A percentile compares a stretch with the other conserved stretches of the same genome.
phyloP scores from a whole-genome alignment of 2,888 invertebrate genomes.

The Diadromus collaris region DNA sequence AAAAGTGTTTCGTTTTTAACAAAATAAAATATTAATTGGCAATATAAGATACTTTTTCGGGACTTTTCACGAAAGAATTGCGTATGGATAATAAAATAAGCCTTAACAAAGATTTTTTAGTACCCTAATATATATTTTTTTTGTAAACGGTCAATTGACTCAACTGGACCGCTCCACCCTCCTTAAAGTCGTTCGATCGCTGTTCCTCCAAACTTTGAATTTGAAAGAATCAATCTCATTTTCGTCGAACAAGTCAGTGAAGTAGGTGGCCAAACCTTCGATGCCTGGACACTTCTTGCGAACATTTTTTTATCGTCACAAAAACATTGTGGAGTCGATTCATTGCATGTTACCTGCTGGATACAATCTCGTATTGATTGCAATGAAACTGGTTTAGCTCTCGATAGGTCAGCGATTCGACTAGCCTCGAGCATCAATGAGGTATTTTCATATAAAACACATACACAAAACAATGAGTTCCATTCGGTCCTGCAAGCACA shows the following conservation, averaged over 20 bases:
- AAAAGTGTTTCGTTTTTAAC: too few relatives aligned
- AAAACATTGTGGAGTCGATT: constrained; percentile 8
- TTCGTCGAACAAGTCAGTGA: constrained; percentile 22
- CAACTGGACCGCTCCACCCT: too few relatives aligned
- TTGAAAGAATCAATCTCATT: constrained; percentile 15
- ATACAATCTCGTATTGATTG: constrained; percentile 12
- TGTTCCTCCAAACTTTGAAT: constrained; percentile 19
- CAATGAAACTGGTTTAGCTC: not conserved
- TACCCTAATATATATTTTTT: too few relatives aligned
- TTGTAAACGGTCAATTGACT: too few relatives aligned
- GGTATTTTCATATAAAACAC: constrained; percentile 48
- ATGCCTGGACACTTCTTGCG: constrained; percentile 53
- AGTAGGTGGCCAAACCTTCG: not conserved
- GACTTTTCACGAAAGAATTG: too few relatives aligned
- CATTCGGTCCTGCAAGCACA: constrained; percentile 53
- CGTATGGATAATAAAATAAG: too few relatives aligned
- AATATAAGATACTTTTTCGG: too few relatives aligned
- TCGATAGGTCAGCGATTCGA: constrained; percentile 7
- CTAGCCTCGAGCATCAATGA: constrained; percentile 39
- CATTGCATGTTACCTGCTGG: constrained; percentile 12
- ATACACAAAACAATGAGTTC: constrained; percentile 60
- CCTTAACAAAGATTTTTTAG: too few relatives aligned
- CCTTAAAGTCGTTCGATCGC: constrained; percentile 23
- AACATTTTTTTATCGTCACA: constrained; percentile 10
- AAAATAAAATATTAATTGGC: too few relatives aligned